Base-by-base conservation (phyloP, 2,797 vertebrate species). In the Glyptemys insculpta region DNA sequence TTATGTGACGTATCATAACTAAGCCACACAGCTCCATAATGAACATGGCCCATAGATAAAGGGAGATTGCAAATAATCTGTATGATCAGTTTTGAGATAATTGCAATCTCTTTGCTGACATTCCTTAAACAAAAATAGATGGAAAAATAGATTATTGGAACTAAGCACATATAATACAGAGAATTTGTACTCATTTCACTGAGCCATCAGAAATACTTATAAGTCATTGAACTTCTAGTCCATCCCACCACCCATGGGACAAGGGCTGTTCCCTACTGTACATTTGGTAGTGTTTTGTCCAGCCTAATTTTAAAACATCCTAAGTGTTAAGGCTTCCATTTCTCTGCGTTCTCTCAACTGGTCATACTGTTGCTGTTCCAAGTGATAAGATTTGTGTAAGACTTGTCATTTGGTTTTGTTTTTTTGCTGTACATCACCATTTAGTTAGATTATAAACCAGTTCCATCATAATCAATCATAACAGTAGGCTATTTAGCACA, bases 401-500 rank as follows among this genome's bases (percentile, higher is more conserved):
- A 86, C 81, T 68, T 83, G 14, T 29, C 88, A 81, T 56, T 90
- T 90, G 74, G 31, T 59, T 59, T 59, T 57, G 27, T 14, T 97
- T 95, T 97, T 91, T 94, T 86, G 52, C 94, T 53, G 56, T 80
- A 81, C 85, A 93, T 89, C 79, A 52, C 72, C 85, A 88, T 92
- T 96, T 92, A 93, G 86, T 72, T 41, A 86, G 85, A 92, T 96
- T 89, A 96, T 89, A 90, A 97, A 89, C 90, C 65, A 31, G 87
- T 94, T 90, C 83, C 94, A 94, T 88, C 80, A 84, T 94, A 96
- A 95, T 91, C 94, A 88, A 86, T 95, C 94, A 83, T 94, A 96
- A 96, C 94, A 94, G 80, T 10, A 4, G 96, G 83, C 92, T 97
- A 94, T 27, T 97, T 83, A 93, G 87, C 89, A 93, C 87, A 91